A percentile compares a stretch with the other conserved stretches of the same genome.
These are phyloP conservation scores for Dorcus hopei DNA, from an alignment of 2,888 invertebrate genomes.

Conservation along the genomic window DNA sequence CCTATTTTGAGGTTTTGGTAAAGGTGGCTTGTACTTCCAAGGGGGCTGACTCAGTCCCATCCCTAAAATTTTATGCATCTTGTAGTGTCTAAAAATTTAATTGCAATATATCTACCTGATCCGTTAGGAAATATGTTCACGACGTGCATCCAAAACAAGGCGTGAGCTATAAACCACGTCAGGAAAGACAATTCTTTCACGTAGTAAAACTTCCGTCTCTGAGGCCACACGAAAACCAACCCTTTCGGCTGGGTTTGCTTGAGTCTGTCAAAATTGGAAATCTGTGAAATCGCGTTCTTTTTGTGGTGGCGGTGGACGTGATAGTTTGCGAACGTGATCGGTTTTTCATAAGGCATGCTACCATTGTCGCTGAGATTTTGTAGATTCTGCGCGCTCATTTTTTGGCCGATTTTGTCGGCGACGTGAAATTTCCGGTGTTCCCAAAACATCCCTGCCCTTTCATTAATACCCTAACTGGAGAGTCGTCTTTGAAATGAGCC, in stretches of 20 bases:
- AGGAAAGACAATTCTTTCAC: constrained; percentile 33
- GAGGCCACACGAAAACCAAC: constrained; percentile 33
- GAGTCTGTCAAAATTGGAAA: constrained; percentile 8
- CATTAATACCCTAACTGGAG: not conserved
- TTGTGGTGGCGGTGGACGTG: constrained; percentile 17
- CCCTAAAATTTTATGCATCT: constrained; percentile 23
- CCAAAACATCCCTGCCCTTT: not conserved
- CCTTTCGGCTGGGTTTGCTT: constrained; percentile 25
- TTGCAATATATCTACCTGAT: constrained; percentile 23
- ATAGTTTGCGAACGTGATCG: constrained; percentile 16
- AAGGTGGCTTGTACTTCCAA: constrained; percentile 35
- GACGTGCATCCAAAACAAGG: constrained; percentile 37
- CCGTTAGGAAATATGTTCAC: constrained; percentile 39
- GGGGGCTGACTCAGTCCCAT: constrained; percentile 37
- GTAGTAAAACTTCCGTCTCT: constrained; percentile 26
- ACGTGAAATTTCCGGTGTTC: not conserved
- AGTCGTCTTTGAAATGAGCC: no score
- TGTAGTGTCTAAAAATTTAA: no score
- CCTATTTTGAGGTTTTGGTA: constrained; percentile 37
- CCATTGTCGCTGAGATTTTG: not conserved
- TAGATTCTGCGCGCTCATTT: not conserved
- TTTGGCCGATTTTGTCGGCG: not conserved
- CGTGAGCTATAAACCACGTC: constrained; percentile 36
- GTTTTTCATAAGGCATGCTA: constrained; percentile 5
- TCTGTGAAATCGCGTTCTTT: constrained; percentile 14